phyloP scores from a whole-genome alignment of 2,797 vertebrate genomes.

The Gadopsis bispinosus region DNA sequence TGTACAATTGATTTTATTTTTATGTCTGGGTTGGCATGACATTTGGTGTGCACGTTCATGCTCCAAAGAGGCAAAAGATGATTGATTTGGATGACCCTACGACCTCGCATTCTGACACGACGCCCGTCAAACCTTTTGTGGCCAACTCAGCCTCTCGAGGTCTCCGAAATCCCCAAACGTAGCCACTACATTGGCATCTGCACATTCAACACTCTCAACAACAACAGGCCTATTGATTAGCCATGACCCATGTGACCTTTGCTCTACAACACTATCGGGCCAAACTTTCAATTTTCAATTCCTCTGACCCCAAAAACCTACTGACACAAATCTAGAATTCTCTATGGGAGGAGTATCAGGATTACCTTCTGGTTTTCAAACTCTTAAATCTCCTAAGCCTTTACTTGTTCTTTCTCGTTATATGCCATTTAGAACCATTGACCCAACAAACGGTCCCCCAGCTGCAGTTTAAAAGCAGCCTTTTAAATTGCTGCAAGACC shows the following conservation, averaged over 20 bases:
- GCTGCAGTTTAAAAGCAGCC: neutral
- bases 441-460: neutral
- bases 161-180: constrained; percentile 15
- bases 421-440: neutral
- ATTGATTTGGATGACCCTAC: constrained; percentile 15
- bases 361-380: constrained; percentile 6
- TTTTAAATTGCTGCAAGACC: constrained; percentile 6
- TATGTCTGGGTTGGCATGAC: constrained; percentile 15
- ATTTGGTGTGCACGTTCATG: constrained; percentile 15
- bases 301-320: constrained; percentile 9
- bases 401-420: neutral
- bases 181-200: neutral
- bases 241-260: constrained; percentile 27
- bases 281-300: constrained; percentile 34
- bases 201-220: constrained; percentile 29
- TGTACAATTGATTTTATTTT: constrained; percentile 15
- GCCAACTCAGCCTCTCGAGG: neutral
- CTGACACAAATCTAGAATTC: constrained; percentile 9
- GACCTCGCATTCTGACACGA: constrained; percentile 1
- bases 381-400: neutral
- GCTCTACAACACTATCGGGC: constrained; percentile 3
- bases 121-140: neutral
- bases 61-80: neutral
- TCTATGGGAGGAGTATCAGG: neutral
- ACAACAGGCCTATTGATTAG: constrained; percentile 44